A percentile compares a stretch with the other conserved stretches of the same genome.
These are phyloP conservation scores for Lithophane socia DNA, from an alignment of 2,888 invertebrate genomes.

Conservation along the genomic window DNA sequence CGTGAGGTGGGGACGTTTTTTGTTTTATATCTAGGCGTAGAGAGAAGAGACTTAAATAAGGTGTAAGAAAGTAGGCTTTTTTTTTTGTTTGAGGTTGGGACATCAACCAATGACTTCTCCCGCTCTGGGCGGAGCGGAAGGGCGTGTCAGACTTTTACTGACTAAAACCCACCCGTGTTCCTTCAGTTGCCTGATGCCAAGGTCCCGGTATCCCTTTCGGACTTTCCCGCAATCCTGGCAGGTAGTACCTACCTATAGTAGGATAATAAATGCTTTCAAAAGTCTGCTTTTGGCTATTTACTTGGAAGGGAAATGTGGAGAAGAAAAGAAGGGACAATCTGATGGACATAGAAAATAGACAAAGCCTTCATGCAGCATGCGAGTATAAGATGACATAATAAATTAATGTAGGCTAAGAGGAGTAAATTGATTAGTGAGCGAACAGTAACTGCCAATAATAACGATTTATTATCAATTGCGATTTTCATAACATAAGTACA, in stretches of 20 bases:
- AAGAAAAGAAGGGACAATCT: neutral
- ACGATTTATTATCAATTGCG: conserved; percentile 12
- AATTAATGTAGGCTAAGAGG: too few relatives aligned
- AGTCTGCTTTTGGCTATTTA: neutral
- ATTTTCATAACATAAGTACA: conserved; percentile 28
- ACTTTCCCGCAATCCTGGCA: too few relatives aligned
- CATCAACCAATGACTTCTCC: too few relatives aligned
- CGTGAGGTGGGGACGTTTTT: conserved; percentile 14
- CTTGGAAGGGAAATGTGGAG: neutral
- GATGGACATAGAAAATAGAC: too few relatives aligned
- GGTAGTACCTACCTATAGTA: neutral
- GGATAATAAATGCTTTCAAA: neutral
- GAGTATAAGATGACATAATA: neutral
- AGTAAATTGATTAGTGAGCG: neutral
- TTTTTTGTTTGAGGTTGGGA: too few relatives aligned
- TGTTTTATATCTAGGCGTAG: conserved; percentile 34
- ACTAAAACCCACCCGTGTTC: too few relatives aligned
- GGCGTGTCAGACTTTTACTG: too few relatives aligned
- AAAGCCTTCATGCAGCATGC: neutral
- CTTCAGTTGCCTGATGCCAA: too few relatives aligned
- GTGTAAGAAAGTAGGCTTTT: neutral
- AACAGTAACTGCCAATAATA: conserved; percentile 2
- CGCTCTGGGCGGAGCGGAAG: too few relatives aligned
- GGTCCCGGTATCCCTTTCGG: too few relatives aligned
- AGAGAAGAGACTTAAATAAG: neutral